Evolutionary conservation across 2,888 invertebrate genomes (phyloP), one percentile per base, ranked within the genome.

Genomic region (Brachyptera putata): DNA sequence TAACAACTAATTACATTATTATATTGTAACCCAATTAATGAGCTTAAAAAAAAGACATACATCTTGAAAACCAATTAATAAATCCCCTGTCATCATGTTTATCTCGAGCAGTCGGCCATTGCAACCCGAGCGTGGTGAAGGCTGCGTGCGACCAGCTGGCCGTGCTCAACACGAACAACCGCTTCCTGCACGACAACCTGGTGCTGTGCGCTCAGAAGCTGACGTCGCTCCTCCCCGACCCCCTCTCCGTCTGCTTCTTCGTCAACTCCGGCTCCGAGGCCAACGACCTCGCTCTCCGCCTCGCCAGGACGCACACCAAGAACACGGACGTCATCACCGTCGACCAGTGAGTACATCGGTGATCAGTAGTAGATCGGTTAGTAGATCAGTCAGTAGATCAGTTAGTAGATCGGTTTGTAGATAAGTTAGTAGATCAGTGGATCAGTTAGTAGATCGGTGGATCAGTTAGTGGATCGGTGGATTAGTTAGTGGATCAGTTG

Each of bases 261-360:
- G 95, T 96, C 58, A 99, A 99, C 77, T 99, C 98, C 0, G 99
- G 98, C 9, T 98, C 97, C 4, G 99, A 99, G 77, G 98, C 98
- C 7, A 99, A 98, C 75, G 99, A 99, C 78, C 82, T 99, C 68
- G 99, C 99, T 0, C 75, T 99, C 39, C 84, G 97, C 62, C 78
- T 99, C 63, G 95, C 97, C 0, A 82, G 88, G 63, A 86, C 91
- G 58, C 90, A 95, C 74, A 97, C 97, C 1, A 87, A 89, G 69
- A 86, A 89, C 65, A 83, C 86, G 68, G 96, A 99, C 74, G 83
- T 96, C 67, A 89, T 99, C 69, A 90, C 94, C 0, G 77, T 99
- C 59, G 96, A 99, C 77, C 96, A 97, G 98, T 98, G 83, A 91
- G 93, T 88, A 69, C 66, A 11, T 30, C 5, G 7, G n/a, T n/a